A percentile compares a stretch with the other conserved stretches of the same genome.
These are phyloP conservation scores for Piaya cayana DNA, from an alignment of 2,113 vertebrate genomes.

Conservation along the genomic window DNA sequence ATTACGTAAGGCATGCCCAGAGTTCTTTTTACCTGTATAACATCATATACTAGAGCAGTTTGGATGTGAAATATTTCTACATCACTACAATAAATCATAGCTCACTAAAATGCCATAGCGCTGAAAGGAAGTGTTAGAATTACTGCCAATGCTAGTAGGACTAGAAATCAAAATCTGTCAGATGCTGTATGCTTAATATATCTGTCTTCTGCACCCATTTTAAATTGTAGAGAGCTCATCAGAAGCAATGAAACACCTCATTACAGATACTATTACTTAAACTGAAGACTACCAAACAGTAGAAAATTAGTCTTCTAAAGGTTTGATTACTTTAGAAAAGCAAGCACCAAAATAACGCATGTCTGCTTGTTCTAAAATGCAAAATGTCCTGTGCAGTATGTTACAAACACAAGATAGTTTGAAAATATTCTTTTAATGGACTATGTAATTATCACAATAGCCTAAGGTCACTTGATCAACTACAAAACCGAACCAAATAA, in stretches of 20 bases:
- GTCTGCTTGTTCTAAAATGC: neutral
- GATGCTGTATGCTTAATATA: neutral
- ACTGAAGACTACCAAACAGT: neutral
- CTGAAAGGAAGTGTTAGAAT: constrained; percentile 39
- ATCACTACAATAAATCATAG: constrained; percentile 26
- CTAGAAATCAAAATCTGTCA: constrained; percentile 49
- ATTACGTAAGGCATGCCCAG: neutral
- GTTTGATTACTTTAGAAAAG: neutral
- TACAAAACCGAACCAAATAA: neutral
- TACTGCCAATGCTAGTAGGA: neutral
- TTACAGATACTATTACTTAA: constrained; percentile 20
- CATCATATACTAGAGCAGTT: constrained; percentile 34
- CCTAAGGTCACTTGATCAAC: neutral
- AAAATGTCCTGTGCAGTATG: neutral
- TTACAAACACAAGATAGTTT: neutral
- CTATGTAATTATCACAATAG: neutral
- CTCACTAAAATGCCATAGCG: neutral
- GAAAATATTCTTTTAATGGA: neutral
- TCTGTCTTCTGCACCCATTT: neutral
- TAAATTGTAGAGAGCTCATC: neutral
- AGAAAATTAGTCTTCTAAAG: neutral
- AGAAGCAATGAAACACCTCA: constrained; percentile 25
- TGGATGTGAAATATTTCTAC: constrained; percentile 40
- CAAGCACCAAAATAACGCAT: neutral
- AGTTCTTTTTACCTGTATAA: constrained; percentile 40